These are phyloP conservation scores for Lycocerus yunnanus DNA, from an alignment of 2,888 invertebrate genomes.

Conservation along the genomic window DNA sequence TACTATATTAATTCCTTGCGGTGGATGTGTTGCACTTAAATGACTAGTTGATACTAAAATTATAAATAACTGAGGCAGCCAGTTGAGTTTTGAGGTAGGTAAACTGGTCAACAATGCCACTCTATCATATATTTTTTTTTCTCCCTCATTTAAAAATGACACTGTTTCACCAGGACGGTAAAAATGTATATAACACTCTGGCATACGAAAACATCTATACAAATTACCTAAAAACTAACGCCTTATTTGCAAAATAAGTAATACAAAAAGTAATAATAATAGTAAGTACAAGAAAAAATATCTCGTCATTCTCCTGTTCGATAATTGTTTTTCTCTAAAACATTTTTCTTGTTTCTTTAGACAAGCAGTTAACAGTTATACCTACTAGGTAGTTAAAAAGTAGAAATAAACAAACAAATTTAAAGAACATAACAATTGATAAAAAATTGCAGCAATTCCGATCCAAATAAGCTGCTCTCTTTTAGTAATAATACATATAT, in stretches of 20 bases:
- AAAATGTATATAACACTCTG: slow-evolving; percentile 36
- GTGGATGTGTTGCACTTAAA: slow-evolving; percentile 37
- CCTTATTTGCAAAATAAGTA: slow-evolving; percentile 35
- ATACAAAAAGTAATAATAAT: slow-evolving; percentile 38
- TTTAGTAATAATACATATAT: background rate
- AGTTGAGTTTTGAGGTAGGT: slow-evolving; percentile 36
- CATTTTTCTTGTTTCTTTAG: slow-evolving; percentile 29
- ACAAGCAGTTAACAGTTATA: slow-evolving; percentile 29
- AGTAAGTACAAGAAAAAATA: slow-evolving; percentile 46
- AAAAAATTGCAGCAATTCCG: slow-evolving; percentile 27
- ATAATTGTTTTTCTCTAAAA: slow-evolving; percentile 14
- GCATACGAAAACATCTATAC: slow-evolving; percentile 34
- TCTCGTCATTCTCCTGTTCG: slow-evolving; percentile 20
- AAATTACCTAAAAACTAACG: slow-evolving; percentile 26
- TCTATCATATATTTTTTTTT: background rate
- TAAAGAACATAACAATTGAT: slow-evolving; percentile 31
- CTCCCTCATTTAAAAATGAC: slow-evolving; percentile 1
- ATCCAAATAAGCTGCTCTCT: slow-evolving; percentile 25
- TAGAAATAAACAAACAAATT: slow-evolving; percentile 32
- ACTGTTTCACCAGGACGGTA: slow-evolving; percentile 38
- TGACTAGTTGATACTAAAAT: slow-evolving; percentile 36
- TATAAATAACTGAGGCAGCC: slow-evolving; percentile 40
- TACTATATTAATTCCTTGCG: slow-evolving; percentile 35
- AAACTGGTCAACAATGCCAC: slow-evolving; percentile 24
- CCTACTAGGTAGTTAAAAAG: slow-evolving; percentile 15